phyloP scores from a whole-genome alignment of 2,888 invertebrate species.

The Philopedon plagiatum region DNA sequence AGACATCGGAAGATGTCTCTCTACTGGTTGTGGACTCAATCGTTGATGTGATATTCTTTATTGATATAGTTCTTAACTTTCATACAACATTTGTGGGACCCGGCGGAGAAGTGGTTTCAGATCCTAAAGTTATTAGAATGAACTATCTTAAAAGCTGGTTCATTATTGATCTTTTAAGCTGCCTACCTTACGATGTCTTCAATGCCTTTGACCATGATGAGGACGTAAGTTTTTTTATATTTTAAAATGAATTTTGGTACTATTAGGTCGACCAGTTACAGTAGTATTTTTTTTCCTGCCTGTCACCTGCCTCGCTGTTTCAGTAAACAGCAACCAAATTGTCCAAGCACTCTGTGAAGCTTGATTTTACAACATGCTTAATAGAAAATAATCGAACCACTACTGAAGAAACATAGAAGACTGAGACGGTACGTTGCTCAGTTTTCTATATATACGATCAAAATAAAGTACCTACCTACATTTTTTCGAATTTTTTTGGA shows the following conservation, averaged over 20 bases:
- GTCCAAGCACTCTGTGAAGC: no score
- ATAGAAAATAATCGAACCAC: no score
- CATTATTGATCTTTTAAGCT: slow-evolving; percentile 98
- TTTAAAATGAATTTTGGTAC: neutral
- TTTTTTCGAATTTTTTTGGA: no score
- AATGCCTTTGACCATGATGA: slow-evolving; percentile 99
- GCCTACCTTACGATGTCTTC: slow-evolving; percentile 99
- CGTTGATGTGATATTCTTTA: slow-evolving; percentile 99
- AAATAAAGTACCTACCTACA: no score
- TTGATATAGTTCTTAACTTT: slow-evolving; percentile 99
- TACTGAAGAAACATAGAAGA: no score
- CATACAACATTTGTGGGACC: slow-evolving; percentile 99
- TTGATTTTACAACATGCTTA: no score
- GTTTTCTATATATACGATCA: no score
- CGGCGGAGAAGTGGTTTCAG: slow-evolving; percentile 96
- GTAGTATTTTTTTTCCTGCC: no score
- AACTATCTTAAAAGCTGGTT: slow-evolving; percentile 99
- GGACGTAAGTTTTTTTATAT: slow-evolving; percentile 77
- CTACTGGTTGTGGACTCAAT: slow-evolving; percentile 96
- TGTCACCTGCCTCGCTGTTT: no score
- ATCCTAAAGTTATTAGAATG: slow-evolving; percentile 97
- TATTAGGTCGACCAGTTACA: no score
- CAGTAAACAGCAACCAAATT: no score
- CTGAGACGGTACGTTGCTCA: no score
- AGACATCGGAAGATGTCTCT: slow-evolving; percentile 96